Evolutionary conservation across 2,113 vertebrate species (phyloP), one percentile per base, ranked within the genome.

Genomic region (Mus spicilegus): DNA sequence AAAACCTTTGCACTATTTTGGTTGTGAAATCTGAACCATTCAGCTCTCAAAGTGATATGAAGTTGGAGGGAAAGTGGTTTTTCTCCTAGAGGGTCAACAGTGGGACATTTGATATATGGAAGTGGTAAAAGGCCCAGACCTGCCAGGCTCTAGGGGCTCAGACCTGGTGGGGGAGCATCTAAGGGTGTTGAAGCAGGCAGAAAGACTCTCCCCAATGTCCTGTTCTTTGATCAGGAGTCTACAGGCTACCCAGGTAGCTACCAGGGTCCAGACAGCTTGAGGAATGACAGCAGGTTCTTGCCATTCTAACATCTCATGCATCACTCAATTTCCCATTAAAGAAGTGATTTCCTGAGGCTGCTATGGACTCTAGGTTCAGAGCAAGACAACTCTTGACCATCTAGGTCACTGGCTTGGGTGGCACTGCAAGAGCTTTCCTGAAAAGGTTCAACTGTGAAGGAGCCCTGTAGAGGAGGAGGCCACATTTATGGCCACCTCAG

Each of bases 211-310:
- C 39, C 24, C 22, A 11, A 91, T 81, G 13, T 28, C 28, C 72
- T 42, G 1, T 28, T 30, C 91, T 54, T 51, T 67, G 49, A 14
- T 78, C 33, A 75, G 28, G 56, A 65, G 36, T 46, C 58, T 89
- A 46, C 46, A 87, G 63, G 30, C 19, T 1, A 16, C 63, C 54
- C 12, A 1, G n/a, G 46, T 7, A 51, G 51, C 42, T 56, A 16
- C n/a, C 58, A 84, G 58, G 0, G 49, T 77, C 13, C 14, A 46
- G n/a, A 49, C 30, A 86, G 77, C 58, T 87, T 36, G 36, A 22
- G 49, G 54, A 87, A 95, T 54, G 76, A 49, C 49, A 49, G 85
- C 88, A 61, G 36, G 75, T 46, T 86, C 77, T 94, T 56, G 51
- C 36, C 42, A 19, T 36, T 82, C 61, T 65, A 2, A 78, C 28